Evolutionary conservation across 2,888 invertebrate genomes (phyloP).

Genomic region (Eledona agricola): DNA sequence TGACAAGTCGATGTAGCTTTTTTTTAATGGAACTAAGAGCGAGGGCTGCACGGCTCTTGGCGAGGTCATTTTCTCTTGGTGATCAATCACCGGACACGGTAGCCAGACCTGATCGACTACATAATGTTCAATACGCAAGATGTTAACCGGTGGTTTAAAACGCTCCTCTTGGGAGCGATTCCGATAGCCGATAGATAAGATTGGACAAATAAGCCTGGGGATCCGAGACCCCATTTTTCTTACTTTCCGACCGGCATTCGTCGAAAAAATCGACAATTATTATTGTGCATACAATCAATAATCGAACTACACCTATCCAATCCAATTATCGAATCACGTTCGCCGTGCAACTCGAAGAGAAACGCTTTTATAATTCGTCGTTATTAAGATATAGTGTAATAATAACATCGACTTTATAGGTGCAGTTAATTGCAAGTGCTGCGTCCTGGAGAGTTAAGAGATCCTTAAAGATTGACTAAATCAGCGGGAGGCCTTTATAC

Average conservation of each 20-base stretch:
- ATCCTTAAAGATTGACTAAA: slow-evolving; percentile 57
- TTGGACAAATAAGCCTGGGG: slow-evolving; percentile 50
- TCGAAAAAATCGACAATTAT: slow-evolving; percentile 10
- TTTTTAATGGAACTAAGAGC: slow-evolving; percentile 55
- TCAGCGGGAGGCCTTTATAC: slow-evolving; percentile 57
- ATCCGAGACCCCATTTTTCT: slow-evolving; percentile 19
- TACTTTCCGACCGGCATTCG: slow-evolving; percentile 11
- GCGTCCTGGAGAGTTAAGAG: slow-evolving; percentile 56
- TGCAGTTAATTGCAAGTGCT: slow-evolving; percentile 56
- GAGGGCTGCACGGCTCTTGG: slow-evolving; percentile 38
- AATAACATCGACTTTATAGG: slow-evolving; percentile 54
- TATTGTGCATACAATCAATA: slow-evolving; percentile 8
- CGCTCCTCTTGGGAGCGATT: slow-evolving; percentile 59
- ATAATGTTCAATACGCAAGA: slow-evolving; percentile 63
- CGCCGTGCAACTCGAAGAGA: slow-evolving; percentile 10
- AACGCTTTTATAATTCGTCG: slow-evolving; percentile 41
- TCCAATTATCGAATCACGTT: slow-evolving; percentile 12
- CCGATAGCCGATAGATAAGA: slow-evolving; percentile 54
- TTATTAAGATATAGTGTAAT: slow-evolving; percentile 52
- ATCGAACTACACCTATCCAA: slow-evolving; percentile 4
- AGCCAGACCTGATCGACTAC: slow-evolving; percentile 54
- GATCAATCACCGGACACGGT: slow-evolving; percentile 61
- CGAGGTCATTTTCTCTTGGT: slow-evolving; percentile 56
- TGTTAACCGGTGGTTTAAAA: slow-evolving; percentile 62
- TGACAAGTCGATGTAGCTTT: slow-evolving; percentile 55